These are phyloP conservation scores for Danio kyathit DNA, from an alignment of 2,797 vertebrate species.

Conservation along the genomic window DNA sequence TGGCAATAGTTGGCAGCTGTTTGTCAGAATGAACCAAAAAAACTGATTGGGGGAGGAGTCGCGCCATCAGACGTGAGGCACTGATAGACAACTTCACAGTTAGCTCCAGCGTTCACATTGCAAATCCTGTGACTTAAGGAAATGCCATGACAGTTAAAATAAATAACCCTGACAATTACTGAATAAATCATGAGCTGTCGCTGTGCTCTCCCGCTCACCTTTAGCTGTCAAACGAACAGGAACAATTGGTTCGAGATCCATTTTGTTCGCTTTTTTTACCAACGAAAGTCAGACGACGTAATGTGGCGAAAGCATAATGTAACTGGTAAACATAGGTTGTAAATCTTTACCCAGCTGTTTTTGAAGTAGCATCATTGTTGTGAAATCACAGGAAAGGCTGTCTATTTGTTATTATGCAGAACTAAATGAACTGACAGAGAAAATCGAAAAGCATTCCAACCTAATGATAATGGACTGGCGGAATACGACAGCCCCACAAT, in stretches of 20 bases:
- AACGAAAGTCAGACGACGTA: conserved; percentile 61
- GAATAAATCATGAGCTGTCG: conserved; percentile 67
- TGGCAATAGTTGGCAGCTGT: conserved; percentile 50
- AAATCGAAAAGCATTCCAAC: conserved; percentile 71
- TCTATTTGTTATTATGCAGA: conserved; percentile 67
- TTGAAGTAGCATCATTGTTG: conserved; percentile 55
- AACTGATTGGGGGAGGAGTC: conserved; percentile 55
- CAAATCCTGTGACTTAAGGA: conserved; percentile 59
- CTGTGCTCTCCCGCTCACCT: conserved; percentile 38
- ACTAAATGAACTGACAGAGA: conserved; percentile 68
- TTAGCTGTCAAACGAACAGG: conserved; percentile 39
- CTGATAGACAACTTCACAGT: conserved; percentile 53
- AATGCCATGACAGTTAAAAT: conserved; percentile 62
- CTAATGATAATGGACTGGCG: conserved; percentile 70
- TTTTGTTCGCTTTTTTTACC: conserved; percentile 56
- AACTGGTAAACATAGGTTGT: conserved; percentile 62
- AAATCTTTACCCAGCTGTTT: conserved; percentile 62
- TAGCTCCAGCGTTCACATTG: conserved; percentile 28
- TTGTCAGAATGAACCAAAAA: conserved; percentile 48
- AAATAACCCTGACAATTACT: conserved; percentile 64
- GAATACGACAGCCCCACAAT: conserved; percentile 65
- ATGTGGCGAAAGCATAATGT: conserved; percentile 61
- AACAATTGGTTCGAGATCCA: conserved; percentile 43
- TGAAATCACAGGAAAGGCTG: conserved; percentile 45
- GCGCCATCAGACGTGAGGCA: conserved; percentile 19